A percentile compares a stretch with the other conserved stretches of the same genome.
phyloP scores from a whole-genome alignment of 2,888 invertebrate species.

The Phytoseiulus persimilis region DNA sequence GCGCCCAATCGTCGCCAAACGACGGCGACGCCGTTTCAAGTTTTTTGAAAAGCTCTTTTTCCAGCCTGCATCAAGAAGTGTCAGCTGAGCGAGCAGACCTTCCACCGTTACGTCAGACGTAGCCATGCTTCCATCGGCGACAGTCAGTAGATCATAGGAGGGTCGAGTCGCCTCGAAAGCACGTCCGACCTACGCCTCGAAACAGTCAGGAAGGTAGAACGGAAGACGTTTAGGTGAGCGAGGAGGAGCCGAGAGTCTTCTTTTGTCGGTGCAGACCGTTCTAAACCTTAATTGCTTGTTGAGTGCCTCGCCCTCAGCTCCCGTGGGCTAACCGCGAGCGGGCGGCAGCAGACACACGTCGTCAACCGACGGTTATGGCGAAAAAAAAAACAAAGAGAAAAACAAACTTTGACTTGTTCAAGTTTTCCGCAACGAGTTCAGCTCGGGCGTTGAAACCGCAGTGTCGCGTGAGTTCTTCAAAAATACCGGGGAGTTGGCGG shows the following conservation, averaged over 20 bases:
- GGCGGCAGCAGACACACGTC: no score
- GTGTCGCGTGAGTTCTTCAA: no score
- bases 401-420: no score
- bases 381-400: no score
- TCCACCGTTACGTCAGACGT: neutral
- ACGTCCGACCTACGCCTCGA: neutral
- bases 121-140: neutral
- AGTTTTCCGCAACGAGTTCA: no score
- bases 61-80: neutral
- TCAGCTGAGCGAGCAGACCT: neutral
- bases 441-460: no score
- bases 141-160: neutral
- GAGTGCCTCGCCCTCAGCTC: neutral
- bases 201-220: neutral
- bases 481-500: no score
- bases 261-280: neutral
- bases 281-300: neutral
- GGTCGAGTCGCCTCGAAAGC: neutral
- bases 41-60: neutral
- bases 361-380: no score
- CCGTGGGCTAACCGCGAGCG: no score
- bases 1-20: neutral
- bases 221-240: neutral
- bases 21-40: neutral
- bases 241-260: no score